A percentile compares a stretch with the other conserved stretches of the same genome.
Evolutionary conservation across 2,888 invertebrate genomes (phyloP).

Genomic region (Agriotes lineatus): DNA sequence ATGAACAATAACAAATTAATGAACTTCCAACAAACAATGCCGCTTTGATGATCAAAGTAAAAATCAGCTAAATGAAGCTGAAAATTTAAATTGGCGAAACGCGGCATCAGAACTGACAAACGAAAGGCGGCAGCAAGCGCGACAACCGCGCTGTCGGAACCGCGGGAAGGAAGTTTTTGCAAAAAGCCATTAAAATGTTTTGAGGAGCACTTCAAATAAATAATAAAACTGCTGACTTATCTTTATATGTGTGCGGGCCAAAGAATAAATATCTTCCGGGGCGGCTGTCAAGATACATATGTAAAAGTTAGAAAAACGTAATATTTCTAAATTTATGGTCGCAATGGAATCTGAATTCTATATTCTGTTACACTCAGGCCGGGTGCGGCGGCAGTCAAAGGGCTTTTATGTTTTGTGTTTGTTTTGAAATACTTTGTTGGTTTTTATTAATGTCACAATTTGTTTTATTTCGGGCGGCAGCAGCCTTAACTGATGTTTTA

Average conservation of each 20-base stretch:
- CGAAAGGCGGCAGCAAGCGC: not conserved
- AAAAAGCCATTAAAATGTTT: constrained; percentile 38
- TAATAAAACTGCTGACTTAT: constrained; percentile 43
- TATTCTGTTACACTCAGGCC: constrained; percentile 34
- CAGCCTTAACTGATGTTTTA: not conserved
- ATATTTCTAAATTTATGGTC: constrained; percentile 43
- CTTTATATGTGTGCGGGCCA: constrained; percentile 38
- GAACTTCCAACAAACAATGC: constrained; percentile 22
- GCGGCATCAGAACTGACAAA: not conserved
- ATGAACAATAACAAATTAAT: constrained; percentile 28
- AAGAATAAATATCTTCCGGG: constrained; percentile 44
- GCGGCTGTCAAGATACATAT: constrained; percentile 42
- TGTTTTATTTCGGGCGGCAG: constrained; percentile 13
- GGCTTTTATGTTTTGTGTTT: constrained; percentile 32
- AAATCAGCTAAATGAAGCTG: constrained; percentile 31
- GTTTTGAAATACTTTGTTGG: constrained; percentile 25
- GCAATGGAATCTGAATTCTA: constrained; percentile 44
- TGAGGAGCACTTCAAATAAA: constrained; percentile 35
- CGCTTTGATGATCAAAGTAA: constrained; percentile 31
- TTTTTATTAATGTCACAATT: constrained; percentile 26
- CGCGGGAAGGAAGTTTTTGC: constrained; percentile 10
- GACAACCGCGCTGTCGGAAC: not conserved
- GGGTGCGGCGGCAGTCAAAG: constrained; percentile 34
- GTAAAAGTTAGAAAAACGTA: constrained; percentile 44
- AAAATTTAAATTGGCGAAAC: constrained; percentile 31